A percentile compares a stretch with the other conserved stretches of the same genome.
Evolutionary conservation across 1,140 invertebrate species (phyloP).

Genomic region (Akabosia matsudoensis): DNA sequence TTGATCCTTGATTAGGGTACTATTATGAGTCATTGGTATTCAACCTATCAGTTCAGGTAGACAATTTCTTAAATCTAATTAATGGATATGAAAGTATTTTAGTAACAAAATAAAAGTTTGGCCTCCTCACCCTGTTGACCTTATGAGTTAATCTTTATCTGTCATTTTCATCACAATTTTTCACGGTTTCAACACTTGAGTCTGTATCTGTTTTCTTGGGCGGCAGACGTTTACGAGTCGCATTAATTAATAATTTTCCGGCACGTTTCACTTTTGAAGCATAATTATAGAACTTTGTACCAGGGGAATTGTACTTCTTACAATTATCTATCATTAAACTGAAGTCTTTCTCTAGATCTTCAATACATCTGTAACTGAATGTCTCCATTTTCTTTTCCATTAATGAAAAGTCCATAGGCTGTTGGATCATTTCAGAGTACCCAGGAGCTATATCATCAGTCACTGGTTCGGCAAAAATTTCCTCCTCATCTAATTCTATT

Average conservation of each 20-base stretch:
- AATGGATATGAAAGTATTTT: too few relatives aligned
- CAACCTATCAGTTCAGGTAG: too few relatives aligned
- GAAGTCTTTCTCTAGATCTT: slow-evolving; percentile 82
- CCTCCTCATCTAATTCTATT: slow-evolving; percentile 63
- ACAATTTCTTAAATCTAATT: too few relatives aligned
- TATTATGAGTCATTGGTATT: too few relatives aligned
- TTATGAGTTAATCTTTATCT: too few relatives aligned
- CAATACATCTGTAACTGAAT: slow-evolving; percentile 71
- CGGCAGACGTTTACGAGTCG: not conserved
- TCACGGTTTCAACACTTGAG: not conserved
- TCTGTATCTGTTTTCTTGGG: not conserved
- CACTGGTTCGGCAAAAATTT: slow-evolving; percentile 90
- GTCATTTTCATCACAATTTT: too few relatives aligned
- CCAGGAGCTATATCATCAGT: slow-evolving; percentile 85
- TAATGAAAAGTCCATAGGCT: slow-evolving; percentile 93
- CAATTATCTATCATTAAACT: slow-evolving; percentile 91
- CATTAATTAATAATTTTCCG: slow-evolving; percentile 60
- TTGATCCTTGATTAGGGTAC: too few relatives aligned
- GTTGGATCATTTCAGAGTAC: slow-evolving; percentile 83
- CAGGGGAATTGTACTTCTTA: slow-evolving; percentile 87
- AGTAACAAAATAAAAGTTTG: too few relatives aligned
- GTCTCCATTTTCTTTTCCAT: slow-evolving; percentile 79
- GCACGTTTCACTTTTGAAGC: slow-evolving; percentile 83
- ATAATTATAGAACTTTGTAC: slow-evolving; percentile 75
- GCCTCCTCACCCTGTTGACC: too few relatives aligned